Evolutionary conservation across 2,113 vertebrate genomes (phyloP), one percentile per base, ranked within the genome.

Genomic region (Malurus melanocephalus): DNA sequence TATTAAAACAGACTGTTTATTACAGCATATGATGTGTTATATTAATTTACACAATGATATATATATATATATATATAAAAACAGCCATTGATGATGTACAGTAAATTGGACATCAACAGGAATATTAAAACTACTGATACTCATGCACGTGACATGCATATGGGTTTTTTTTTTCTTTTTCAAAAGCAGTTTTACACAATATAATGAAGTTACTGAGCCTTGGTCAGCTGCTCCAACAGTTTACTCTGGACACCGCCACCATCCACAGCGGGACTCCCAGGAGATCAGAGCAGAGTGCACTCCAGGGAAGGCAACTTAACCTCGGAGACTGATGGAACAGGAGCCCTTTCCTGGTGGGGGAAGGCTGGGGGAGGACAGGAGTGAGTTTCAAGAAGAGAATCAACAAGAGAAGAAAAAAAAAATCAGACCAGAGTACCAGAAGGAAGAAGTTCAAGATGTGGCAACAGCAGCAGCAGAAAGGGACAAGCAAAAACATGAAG

Each of bases 21-120:
- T 97, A 98, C 97, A 96, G 95, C 92, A 94, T 97, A 97, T 96
- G 97, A 97, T 95, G 95, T 93, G 96, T 97, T 98, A 97, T 98
- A 98, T 98, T 98, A 98, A 98, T 98, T 98, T 98, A 98, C 96
- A 98, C 96, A 96, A 97, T 95, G 96, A 96, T 95, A 97, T 96
- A 97, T 98, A 96, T 97, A 97, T 98, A 96, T 97, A 97, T 98
- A 97, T 98, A 98, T 97, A 97, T 97, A 97, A 97, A 98, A 98
- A 96, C 97, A 96, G 93, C 93, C 92, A 92, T 95, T 97, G 97
- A 95, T 96, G 97, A 97, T 96, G 97, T 97, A 98, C 96, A 98
- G 95, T 94, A 97, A 97, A 90, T 96, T 95, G 95, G 97, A 97
- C 97, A 97, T 94, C 94, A 96, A 97, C 67, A 91, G 73, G 93